Evolutionary conservation across 2,797 vertebrate genomes (phyloP).

Genomic region (Mus spretus): DNA sequence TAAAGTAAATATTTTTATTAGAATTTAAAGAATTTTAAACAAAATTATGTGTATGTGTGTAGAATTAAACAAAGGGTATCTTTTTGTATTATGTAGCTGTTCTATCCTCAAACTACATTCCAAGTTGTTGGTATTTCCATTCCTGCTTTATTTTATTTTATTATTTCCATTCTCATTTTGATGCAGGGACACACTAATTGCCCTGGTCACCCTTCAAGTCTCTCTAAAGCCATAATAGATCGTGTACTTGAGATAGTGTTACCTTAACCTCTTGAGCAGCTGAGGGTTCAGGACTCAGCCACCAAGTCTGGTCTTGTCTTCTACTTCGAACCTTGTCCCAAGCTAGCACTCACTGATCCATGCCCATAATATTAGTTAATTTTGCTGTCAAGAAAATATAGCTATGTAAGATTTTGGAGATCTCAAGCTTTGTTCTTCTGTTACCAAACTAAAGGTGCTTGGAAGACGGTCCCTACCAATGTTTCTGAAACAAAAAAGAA

Average conservation of each 20-base stretch:
- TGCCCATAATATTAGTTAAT: background rate
- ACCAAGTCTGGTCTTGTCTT: background rate
- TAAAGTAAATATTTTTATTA: conserved; percentile 26
- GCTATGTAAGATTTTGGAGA: background rate
- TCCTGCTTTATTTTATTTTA: too few species aligned
- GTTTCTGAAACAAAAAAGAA: conserved; percentile 12
- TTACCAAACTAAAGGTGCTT: background rate
- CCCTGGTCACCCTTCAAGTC: background rate
- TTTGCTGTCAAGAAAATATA: background rate
- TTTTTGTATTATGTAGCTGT: background rate
- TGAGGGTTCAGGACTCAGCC: background rate
- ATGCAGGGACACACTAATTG: background rate
- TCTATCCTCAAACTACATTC: background rate
- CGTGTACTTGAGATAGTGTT: too few species aligned
- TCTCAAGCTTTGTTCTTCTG: background rate
- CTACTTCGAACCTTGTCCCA: background rate
- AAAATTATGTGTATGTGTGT: background rate
- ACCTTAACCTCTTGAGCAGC: background rate
- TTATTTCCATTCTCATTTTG: background rate
- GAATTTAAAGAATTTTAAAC: background rate
- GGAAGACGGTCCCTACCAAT: background rate
- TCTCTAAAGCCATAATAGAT: background rate
- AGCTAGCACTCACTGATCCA: background rate
- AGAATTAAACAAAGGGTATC: background rate
- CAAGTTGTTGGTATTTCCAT: background rate